A percentile compares a stretch with the other conserved stretches of the same genome.
These are phyloP conservation scores for Trachelus stipa DNA, from an alignment of 2,888 invertebrate genomes.

Conservation along the genomic window DNA sequence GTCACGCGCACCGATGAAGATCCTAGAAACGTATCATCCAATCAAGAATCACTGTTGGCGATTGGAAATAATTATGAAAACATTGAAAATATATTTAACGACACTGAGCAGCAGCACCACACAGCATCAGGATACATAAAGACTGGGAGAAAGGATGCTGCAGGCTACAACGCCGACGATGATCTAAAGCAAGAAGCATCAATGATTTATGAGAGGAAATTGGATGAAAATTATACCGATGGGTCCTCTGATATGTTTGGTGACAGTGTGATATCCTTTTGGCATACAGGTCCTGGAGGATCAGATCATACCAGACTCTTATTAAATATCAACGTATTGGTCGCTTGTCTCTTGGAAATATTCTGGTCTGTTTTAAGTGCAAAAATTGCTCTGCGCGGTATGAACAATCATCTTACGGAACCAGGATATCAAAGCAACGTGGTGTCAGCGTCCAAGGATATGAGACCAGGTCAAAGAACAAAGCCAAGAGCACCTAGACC, in stretches of 20 bases:
- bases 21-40: not conserved
- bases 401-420: slow-evolving; percentile 67
- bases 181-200: slow-evolving; percentile 14
- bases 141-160: not conserved
- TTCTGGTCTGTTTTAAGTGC: slow-evolving; percentile 74
- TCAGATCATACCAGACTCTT: slow-evolving; percentile 58
- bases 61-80: not conserved
- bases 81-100: not conserved
- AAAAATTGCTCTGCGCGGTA: slow-evolving; percentile 73
- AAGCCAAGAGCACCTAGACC: slow-evolving; percentile 41
- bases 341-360: slow-evolving; percentile 71
- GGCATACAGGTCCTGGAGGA: slow-evolving; percentile 25
- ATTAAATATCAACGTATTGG: slow-evolving; percentile 72
- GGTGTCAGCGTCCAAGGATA: slow-evolving; percentile 9
- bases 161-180: not conserved
- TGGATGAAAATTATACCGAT: slow-evolving; percentile 25
- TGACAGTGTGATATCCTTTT: slow-evolving; percentile 13
- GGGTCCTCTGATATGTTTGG: slow-evolving; percentile 4
- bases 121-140: not conserved
- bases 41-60: not conserved
- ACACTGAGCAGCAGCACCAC: not conserved
- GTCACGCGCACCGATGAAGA: not conserved
- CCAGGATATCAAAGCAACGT: slow-evolving; percentile 25
- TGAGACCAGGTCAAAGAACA: slow-evolving; percentile 14
- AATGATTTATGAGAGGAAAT: slow-evolving; percentile 18